Percentiles rank a stretch among this genome's conserved stretches.
Conservation (phyloP, 2,113 vertebrate genomes). For the Diadophis punctatus region DNA sequence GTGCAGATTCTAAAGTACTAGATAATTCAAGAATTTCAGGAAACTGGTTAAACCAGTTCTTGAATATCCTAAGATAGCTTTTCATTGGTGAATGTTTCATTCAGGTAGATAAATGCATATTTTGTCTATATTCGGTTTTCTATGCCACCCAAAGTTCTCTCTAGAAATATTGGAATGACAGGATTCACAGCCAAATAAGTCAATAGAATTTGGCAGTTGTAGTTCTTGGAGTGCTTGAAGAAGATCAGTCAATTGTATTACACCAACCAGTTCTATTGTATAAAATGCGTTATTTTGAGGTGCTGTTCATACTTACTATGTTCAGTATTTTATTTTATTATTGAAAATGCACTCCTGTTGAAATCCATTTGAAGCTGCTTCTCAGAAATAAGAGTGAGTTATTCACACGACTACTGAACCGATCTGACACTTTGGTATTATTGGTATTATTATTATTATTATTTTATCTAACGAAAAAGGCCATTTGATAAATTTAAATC, state of each 20-base stretch:
- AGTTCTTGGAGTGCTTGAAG: neutral
- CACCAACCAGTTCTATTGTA: neutral
- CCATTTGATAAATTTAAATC: neutral
- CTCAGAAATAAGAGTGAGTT: conserved; percentile 28
- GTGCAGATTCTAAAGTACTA: neutral
- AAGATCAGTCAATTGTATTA: neutral
- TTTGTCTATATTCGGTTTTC: neutral
- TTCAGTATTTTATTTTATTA: neutral
- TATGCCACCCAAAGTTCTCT: too few species aligned
- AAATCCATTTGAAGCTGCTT: conserved; percentile 22
- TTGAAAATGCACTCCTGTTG: neutral
- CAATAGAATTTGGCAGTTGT: neutral
- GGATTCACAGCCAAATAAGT: neutral
- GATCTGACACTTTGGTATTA: conserved; percentile 14
- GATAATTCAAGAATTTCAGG: neutral
- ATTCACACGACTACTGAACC: neutral
- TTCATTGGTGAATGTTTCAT: neutral
- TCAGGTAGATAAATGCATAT: neutral
- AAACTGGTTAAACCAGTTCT: neutral
- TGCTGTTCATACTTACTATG: neutral
- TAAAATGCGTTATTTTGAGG: neutral
- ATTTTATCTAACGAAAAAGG: too few species aligned
- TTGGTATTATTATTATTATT: too few species aligned
- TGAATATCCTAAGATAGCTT: neutral
- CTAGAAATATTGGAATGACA: neutral